Conservation (phyloP, 2,113 vertebrate species). For the Dolichotis patagonum region DNA sequence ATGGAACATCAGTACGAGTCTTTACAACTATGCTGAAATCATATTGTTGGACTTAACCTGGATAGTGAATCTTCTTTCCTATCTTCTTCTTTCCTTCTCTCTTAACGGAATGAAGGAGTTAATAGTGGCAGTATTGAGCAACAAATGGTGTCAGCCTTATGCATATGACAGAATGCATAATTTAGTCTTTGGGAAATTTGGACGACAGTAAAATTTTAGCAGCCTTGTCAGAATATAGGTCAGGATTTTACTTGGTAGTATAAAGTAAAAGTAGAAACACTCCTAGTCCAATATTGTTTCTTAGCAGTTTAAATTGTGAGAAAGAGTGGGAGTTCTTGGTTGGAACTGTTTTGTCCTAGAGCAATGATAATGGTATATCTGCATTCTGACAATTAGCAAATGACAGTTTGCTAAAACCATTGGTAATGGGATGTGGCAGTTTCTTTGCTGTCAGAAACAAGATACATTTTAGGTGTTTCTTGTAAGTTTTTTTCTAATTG, state of each 20-base stretch:
- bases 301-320: neutral
- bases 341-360: neutral
- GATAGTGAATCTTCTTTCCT: neutral
- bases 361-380: slow-evolving; percentile 81
- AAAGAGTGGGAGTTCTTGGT: neutral
- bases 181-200: slow-evolving; percentile 87
- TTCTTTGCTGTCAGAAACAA: slow-evolving; percentile 88
- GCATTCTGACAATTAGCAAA: slow-evolving; percentile 73
- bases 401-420: slow-evolving; percentile 76
- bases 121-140: slow-evolving; percentile 66
- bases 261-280: neutral
- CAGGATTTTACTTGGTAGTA: slow-evolving; percentile 14
- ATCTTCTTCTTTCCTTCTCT: neutral
- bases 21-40: neutral
- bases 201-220: slow-evolving; percentile 74
- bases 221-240: slow-evolving; percentile 59
- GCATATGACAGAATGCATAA: slow-evolving; percentile 86
- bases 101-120: slow-evolving; percentile 33
- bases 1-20: neutral
- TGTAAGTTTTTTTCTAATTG: slow-evolving; percentile 81
- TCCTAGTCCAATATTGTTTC: neutral
- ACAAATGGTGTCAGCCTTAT: slow-evolving; percentile 78
- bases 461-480: slow-evolving; percentile 79
- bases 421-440: slow-evolving; percentile 83
- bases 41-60: neutral